Evolutionary conservation across 2,888 invertebrate species (phyloP), one percentile per base, ranked within the genome.

Genomic region (Periphyllus acericola): DNA sequence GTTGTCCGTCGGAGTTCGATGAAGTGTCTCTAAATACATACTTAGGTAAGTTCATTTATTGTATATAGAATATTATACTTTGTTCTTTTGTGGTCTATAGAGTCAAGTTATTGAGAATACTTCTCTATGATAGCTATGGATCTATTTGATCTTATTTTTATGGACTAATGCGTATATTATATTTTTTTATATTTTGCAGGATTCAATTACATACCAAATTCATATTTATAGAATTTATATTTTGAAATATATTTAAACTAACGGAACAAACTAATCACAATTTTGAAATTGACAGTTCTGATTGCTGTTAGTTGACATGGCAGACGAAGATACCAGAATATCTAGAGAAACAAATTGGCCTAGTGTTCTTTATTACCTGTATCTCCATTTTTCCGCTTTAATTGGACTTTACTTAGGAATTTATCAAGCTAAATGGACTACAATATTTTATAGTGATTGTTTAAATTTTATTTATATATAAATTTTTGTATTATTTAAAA

Each of bases 351-450:
- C 94, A 0, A 92, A 94, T 90, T 96, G 96, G 96, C 93, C 94
- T 0, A 92, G 93, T 29, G 95, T 96, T 0, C 92, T 96, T 0
- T 94, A 95, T 91, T 95, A 94, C 91, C 94, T 96, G 89, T 95
- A 96, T 91, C 91, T 96, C 8, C 94, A 95, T 90, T 92, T 95
- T 1, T 92, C 96, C 3, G 95, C 95, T 0, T 81, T 94, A 0
- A 95, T 94, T 90, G 95, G 95, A 29, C 89, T 95, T 21, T 93
- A 94, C 91, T 91, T 95, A 4, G 90, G 94, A 36, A 91, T 94
- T 88, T 93, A 93, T 36, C 93, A 94, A 89, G 94, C 94, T 8
- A 93, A 94, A 90, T 92, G 94, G 91, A 90, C 93, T 87, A 95
- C 96, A 0, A 91, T 93, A 55, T 89, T 94, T 55, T 93, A 95